Conservation (phyloP, 2,797 vertebrate genomes). For the Falco berigora region DNA sequence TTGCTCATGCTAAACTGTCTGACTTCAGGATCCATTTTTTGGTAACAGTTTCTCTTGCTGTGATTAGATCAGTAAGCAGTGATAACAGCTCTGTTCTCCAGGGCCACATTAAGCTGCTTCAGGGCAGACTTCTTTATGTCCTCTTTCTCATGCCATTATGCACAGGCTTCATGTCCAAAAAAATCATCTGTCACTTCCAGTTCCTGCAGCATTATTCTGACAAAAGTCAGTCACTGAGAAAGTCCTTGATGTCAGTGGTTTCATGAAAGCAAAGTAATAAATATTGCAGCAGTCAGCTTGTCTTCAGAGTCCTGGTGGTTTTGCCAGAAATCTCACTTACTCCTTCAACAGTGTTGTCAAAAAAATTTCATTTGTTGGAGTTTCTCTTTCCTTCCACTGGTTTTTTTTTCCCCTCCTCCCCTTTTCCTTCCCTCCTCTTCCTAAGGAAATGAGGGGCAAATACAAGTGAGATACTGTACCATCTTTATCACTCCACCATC, state of each 20-base stretch:
- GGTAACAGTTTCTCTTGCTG: neutral
- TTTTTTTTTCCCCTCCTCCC: neutral
- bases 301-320: constrained; percentile 45
- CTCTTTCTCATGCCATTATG: constrained; percentile 58
- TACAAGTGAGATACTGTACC: neutral
- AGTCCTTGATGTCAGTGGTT: constrained; percentile 65
- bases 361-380: constrained; percentile 36
- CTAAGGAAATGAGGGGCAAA: neutral
- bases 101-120: constrained; percentile 54
- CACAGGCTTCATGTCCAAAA: constrained; percentile 39
- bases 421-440: neutral
- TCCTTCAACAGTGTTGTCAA: constrained; percentile 50
- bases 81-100: constrained; percentile 65
- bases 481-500: constrained; percentile 39
- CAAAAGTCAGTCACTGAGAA: constrained; percentile 62
- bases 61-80: constrained; percentile 15
- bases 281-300: constrained; percentile 55
- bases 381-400: neutral
- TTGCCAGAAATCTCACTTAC: constrained; percentile 68
- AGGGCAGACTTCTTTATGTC: constrained; percentile 51
- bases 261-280: constrained; percentile 65
- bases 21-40: neutral
- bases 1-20: neutral
- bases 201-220: constrained; percentile 65
- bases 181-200: constrained; percentile 64